Conservation (phyloP, 92 coral and sea anemone species). For the Palythoa caribaeorum region DNA sequence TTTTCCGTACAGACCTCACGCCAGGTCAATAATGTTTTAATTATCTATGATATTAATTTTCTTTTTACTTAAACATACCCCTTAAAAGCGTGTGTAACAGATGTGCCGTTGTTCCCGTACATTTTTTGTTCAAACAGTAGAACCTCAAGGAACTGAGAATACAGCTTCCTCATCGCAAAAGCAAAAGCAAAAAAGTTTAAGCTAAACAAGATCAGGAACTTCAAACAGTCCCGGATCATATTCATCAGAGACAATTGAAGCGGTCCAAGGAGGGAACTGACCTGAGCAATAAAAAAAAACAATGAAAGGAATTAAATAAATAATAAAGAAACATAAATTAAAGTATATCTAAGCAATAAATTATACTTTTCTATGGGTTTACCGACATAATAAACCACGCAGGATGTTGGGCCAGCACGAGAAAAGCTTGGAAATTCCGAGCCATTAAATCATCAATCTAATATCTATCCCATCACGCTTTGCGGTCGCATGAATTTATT, state of each 20-base stretch:
- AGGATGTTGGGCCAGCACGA: no score
- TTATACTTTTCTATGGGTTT: no score
- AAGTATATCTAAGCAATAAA: no score
- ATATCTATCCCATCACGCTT: no score
- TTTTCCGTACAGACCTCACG: no score
- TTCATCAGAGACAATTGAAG: slow-evolving; percentile 39
- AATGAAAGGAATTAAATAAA: not conserved
- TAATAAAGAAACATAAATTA: not conserved
- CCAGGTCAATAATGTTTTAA: no score
- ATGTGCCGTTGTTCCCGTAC: not conserved
- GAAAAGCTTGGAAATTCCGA: no score
- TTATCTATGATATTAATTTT: not conserved
- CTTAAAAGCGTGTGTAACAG: not conserved
- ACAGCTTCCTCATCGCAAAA: slow-evolving; percentile 35
- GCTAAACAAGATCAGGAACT: slow-evolving; percentile 45
- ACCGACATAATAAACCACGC: no score
- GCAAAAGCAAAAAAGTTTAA: slow-evolving; percentile 25
- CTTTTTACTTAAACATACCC: not conserved
- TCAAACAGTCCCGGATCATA: slow-evolving; percentile 28
- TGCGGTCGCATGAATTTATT: no score
- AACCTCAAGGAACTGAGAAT: slow-evolving; percentile 29
- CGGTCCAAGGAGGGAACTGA: slow-evolving; percentile 41
- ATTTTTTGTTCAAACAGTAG: not conserved
- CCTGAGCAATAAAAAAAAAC: not conserved
- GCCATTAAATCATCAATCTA: no score